Conservation (phyloP, 1,140 invertebrate species). For the Hylyphantes graminicola region DNA sequence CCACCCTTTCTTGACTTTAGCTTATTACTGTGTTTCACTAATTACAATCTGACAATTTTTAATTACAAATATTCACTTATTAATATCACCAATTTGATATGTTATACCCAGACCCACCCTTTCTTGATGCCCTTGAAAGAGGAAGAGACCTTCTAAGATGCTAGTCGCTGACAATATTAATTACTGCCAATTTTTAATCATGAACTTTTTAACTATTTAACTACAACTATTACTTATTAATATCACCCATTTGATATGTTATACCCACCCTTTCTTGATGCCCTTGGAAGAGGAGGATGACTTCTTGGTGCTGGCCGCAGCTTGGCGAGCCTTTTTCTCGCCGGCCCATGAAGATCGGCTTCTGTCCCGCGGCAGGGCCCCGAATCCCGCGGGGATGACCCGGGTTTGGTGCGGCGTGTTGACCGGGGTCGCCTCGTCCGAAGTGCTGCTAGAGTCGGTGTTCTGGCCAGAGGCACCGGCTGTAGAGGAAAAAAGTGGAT, state of each 20-base stretch:
- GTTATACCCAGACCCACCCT: too few relatives aligned
- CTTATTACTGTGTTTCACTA: too few relatives aligned
- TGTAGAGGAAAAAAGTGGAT: background rate
- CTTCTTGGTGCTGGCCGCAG: slow-evolving; percentile 38
- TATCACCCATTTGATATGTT: background rate
- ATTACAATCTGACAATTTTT: too few relatives aligned
- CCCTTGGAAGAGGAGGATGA: slow-evolving; percentile 43
- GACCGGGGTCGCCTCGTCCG: slow-evolving; percentile 59
- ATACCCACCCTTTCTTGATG: slow-evolving; percentile 59
- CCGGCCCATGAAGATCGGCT: slow-evolving; percentile 49
- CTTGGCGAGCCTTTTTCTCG: slow-evolving; percentile 35
- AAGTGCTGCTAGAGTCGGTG: slow-evolving; percentile 53
- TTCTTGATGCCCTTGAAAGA: too few relatives aligned
- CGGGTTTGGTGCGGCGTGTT: slow-evolving; percentile 57
- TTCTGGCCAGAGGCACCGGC: slow-evolving; percentile 56
- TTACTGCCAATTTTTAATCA: too few relatives aligned
- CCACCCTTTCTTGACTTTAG: too few relatives aligned
- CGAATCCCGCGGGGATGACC: slow-evolving; percentile 46
- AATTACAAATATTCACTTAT: too few relatives aligned
- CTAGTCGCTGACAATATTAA: too few relatives aligned
- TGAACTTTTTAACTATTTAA: too few relatives aligned
- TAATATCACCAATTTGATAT: too few relatives aligned
- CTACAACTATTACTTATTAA: background rate
- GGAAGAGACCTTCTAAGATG: too few relatives aligned
- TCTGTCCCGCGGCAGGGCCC: slow-evolving; percentile 52